Evolutionary conservation across 1,140 invertebrate species (phyloP).

Genomic region (Drosophila leontia): DNA sequence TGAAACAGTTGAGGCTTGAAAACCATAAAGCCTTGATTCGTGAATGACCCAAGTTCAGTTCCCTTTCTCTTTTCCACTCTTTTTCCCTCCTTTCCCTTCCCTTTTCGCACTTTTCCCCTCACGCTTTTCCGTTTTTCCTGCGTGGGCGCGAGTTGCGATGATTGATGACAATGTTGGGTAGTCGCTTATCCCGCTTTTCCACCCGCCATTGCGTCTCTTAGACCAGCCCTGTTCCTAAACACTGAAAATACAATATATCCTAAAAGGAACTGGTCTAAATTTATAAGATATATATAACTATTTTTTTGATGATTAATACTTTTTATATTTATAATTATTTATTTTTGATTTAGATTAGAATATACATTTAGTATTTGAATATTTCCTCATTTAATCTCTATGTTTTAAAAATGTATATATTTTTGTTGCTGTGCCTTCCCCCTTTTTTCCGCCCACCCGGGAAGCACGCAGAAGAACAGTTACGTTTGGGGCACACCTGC

Average conservation of each 20-base stretch:
- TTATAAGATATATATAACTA: too few species aligned
- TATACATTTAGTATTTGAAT: not conserved
- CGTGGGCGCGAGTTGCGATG: constrained; percentile 55
- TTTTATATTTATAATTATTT: too few species aligned
- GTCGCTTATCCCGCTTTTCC: constrained; percentile 47
- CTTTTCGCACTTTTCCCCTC: constrained; percentile 7
- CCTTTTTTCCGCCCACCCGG: not conserved
- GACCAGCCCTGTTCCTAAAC: not conserved
- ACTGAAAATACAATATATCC: not conserved
- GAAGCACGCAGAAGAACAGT: constrained; percentile 23
- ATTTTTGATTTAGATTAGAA: not conserved
- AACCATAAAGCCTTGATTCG: constrained; percentile 37
- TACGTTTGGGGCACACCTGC: constrained; percentile 47
- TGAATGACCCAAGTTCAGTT: constrained; percentile 30
- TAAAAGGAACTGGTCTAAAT: too few species aligned
- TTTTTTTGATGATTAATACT: too few species aligned
- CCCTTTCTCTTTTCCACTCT: not conserved
- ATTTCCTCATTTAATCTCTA: not conserved
- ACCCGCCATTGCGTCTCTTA: not conserved
- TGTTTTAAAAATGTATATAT: not conserved
- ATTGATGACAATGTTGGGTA: constrained; percentile 55
- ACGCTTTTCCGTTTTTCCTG: constrained; percentile 32
- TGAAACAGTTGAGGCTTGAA: constrained; percentile 41
- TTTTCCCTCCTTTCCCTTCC: not conserved
- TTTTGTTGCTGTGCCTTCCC: not conserved